These are phyloP conservation scores for Dendrophyllia cribrosa DNA, from an alignment of 64 coral and sea anemone species.

Conservation along the genomic window DNA sequence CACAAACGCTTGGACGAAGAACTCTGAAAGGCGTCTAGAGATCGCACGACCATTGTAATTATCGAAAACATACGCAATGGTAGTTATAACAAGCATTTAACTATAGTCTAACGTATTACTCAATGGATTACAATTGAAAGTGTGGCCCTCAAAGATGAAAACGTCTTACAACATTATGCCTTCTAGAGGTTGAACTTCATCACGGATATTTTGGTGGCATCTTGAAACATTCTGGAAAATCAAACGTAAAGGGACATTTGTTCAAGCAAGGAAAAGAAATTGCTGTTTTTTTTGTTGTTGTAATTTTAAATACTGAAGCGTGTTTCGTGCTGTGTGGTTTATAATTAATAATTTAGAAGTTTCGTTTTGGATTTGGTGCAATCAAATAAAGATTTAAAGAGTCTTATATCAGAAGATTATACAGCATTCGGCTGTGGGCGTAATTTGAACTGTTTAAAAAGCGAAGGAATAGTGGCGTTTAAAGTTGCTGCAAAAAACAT, in stretches of 20 bases:
- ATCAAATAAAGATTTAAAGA: constrained; percentile 5
- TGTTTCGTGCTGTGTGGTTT: constrained; percentile 9
- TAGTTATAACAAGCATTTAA: not conserved
- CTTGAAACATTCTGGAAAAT: not conserved
- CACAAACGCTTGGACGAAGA: not conserved
- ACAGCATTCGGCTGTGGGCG: not conserved
- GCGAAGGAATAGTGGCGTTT: not conserved
- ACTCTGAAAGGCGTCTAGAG: not conserved
- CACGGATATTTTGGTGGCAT: not conserved
- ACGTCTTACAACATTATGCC: not conserved
- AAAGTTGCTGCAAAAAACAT: not conserved
- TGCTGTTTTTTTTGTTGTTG: not conserved
- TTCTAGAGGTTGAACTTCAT: not conserved
- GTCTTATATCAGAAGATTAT: not conserved
- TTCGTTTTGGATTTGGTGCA: constrained; percentile 8
- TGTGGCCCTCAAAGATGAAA: not conserved
- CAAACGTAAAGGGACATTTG: not conserved
- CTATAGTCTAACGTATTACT: not conserved
- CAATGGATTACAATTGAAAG: not conserved
- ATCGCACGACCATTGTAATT: not conserved
- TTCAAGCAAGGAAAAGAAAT: not conserved
- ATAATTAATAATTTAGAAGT: constrained; percentile 43
- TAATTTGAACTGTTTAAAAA: not conserved
- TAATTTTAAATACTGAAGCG: not conserved
- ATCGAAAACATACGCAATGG: not conserved